Percentiles rank a stretch among this genome's conserved stretches.
phyloP scores from a whole-genome alignment of 1,140 invertebrate genomes.

The Chionoecetes opilio region DNA sequence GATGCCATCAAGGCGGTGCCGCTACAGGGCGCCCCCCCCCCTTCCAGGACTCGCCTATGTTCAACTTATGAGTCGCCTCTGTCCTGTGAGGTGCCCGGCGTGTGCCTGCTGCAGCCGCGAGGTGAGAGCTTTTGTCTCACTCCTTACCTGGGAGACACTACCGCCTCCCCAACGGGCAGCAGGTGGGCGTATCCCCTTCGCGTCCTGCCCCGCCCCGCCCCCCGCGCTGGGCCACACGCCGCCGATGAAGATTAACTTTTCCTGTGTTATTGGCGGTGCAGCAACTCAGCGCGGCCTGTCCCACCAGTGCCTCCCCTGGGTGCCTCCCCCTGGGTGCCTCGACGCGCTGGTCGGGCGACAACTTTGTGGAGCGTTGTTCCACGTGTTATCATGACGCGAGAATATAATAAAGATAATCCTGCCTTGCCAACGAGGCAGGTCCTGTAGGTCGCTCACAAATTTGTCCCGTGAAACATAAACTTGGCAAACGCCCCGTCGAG shows the following conservation, averaged over 20 bases:
- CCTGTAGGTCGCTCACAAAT: neutral
- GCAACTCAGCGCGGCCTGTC: neutral
- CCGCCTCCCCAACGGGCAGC: neutral
- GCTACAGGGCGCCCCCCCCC: neutral
- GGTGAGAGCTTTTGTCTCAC: conserved; percentile 17
- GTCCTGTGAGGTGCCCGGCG: neutral
- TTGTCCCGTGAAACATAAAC: conserved; percentile 16
- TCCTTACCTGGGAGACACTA: conserved; percentile 7
- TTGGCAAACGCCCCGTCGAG: neutral
- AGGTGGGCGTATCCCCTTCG: neutral
- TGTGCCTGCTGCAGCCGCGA: neutral
- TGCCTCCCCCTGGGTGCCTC: neutral
- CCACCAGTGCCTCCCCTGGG: neutral
- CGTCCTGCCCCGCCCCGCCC: neutral
- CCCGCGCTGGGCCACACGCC: neutral
- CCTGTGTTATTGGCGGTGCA: neutral
- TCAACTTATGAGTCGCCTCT: neutral
- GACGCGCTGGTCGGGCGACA: neutral
- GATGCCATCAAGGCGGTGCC: neutral
- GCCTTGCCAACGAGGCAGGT: neutral
- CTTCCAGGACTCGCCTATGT: too few species aligned
- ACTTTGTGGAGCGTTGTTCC: neutral
- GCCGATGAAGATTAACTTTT: neutral
- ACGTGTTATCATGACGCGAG: neutral
- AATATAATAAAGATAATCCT: neutral